Conservation (phyloP, 1,140 invertebrate species). For the Babylonia areolata region DNA sequence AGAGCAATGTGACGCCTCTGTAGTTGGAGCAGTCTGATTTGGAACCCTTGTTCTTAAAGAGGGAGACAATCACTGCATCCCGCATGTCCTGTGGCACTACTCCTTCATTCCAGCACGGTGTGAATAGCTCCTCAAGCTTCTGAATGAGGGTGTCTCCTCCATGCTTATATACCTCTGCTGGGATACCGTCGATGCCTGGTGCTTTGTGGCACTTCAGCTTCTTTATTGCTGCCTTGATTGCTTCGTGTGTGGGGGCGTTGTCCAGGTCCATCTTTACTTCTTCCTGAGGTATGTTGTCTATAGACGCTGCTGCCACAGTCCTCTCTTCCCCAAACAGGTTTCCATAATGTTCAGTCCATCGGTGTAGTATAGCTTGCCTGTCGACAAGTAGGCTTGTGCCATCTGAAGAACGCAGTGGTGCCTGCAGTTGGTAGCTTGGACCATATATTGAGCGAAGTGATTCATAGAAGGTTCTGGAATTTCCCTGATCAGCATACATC, state of each 20-base stretch:
- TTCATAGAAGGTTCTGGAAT: neutral
- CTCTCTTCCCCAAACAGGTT: neutral
- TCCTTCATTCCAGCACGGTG: no score
- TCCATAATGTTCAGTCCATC: neutral
- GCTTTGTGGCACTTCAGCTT: constrained; percentile 12
- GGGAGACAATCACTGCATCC: neutral
- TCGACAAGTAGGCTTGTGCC: neutral
- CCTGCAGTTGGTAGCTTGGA: neutral
- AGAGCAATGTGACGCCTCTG: neutral
- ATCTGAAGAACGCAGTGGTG: constrained; percentile 15
- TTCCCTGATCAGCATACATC: neutral
- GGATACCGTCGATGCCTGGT: constrained; percentile 38
- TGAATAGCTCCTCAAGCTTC: no score
- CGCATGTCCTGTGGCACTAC: constrained; percentile 28
- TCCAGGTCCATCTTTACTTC: neutral
- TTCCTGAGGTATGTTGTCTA: neutral
- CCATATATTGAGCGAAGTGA: neutral
- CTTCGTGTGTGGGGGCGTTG: no score
- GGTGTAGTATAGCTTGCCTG: neutral
- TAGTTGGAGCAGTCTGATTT: constrained; percentile 7
- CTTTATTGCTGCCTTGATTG: no score
- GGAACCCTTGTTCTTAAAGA: neutral
- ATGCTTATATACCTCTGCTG: constrained; percentile 23
- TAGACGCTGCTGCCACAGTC: neutral
- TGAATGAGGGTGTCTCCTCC: no score